Conservation (phyloP, 2,888 invertebrate genomes). For the Drosophila ustulata region DNA sequence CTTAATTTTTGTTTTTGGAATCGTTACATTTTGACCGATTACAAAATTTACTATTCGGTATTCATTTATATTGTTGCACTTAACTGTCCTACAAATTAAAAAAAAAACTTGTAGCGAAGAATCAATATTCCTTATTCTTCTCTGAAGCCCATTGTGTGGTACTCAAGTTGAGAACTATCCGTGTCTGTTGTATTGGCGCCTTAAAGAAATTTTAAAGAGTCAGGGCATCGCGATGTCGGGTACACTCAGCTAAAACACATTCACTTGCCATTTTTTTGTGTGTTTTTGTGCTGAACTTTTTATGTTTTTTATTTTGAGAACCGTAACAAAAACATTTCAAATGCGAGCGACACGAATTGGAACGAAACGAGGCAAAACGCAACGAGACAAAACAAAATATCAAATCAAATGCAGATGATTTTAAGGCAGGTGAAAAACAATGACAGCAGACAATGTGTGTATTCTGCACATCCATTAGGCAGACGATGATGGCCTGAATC, state of each 20-base stretch:
- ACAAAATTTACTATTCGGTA: no score
- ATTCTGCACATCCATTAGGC: slow-evolving; percentile 57
- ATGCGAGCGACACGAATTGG: slow-evolving; percentile 4
- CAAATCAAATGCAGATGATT: slow-evolving; percentile 65
- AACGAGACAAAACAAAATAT: slow-evolving; percentile 39
- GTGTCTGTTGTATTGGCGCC: no score
- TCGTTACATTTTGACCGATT: no score
- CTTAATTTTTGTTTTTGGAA: no score
- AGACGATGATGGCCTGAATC: slow-evolving; percentile 33
- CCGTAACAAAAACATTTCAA: slow-evolving; percentile 40
- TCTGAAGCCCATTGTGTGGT: no score
- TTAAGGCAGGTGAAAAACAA: slow-evolving; percentile 60
- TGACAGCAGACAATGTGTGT: slow-evolving; percentile 27
- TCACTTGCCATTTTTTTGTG: not conserved
- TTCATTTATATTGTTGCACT: no score
- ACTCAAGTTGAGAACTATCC: no score
- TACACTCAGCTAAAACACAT: not conserved
- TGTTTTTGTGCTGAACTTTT: slow-evolving; percentile 4
- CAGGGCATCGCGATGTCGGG: not conserved
- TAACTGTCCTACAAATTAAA: no score
- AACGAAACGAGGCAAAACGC: slow-evolving; percentile 17
- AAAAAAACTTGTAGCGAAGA: no score
- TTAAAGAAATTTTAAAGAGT: not conserved
- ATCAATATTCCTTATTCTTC: no score
- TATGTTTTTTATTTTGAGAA: slow-evolving; percentile 14